Conservation (phyloP, 2,888 invertebrate species). For the Drosophila nr. perissopoda region DNA sequence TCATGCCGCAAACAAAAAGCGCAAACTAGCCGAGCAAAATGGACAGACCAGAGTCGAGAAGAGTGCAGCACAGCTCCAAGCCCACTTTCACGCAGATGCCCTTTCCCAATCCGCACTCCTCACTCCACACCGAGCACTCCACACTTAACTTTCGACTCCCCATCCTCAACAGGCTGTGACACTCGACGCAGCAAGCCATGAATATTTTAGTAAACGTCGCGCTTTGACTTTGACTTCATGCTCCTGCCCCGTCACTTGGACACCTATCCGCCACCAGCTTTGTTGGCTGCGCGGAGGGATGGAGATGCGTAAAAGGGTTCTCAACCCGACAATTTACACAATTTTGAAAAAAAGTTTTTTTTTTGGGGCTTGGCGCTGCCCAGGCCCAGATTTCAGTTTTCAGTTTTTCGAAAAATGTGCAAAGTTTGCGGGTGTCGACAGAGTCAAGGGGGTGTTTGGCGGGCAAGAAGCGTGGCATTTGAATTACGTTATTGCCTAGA, state of each 20-base stretch:
- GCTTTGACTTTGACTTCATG: constrained; percentile 71
- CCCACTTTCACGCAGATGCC: constrained; percentile 37
- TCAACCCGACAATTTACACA: constrained; percentile 70
- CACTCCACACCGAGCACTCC: neutral
- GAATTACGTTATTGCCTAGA: constrained; percentile 80
- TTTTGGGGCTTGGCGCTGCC: constrained; percentile 13
- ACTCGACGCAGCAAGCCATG: constrained; percentile 75
- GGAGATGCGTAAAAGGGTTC: constrained; percentile 23
- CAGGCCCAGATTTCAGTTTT: constrained; percentile 59
- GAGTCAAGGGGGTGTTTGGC: constrained; percentile 39
- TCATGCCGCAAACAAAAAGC: constrained; percentile 64
- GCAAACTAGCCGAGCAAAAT: constrained; percentile 39
- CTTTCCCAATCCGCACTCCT: neutral
- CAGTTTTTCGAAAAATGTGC: constrained; percentile 66
- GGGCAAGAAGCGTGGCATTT: constrained; percentile 41
- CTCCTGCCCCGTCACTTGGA: constrained; percentile 50
- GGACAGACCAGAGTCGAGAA: neutral
- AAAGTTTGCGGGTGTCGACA: constrained; percentile 72
- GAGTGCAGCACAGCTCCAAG: constrained; percentile 49
- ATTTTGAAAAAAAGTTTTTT: constrained; percentile 51
- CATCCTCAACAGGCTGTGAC: constrained; percentile 52
- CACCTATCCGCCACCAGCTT: constrained; percentile 52
- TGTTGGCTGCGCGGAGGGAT: constrained; percentile 16
- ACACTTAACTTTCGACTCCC: constrained; percentile 6
- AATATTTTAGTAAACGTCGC: constrained; percentile 78